Base-by-base conservation (phyloP, 2,888 invertebrate species). In the Leptarthrus brevirostris region DNA sequence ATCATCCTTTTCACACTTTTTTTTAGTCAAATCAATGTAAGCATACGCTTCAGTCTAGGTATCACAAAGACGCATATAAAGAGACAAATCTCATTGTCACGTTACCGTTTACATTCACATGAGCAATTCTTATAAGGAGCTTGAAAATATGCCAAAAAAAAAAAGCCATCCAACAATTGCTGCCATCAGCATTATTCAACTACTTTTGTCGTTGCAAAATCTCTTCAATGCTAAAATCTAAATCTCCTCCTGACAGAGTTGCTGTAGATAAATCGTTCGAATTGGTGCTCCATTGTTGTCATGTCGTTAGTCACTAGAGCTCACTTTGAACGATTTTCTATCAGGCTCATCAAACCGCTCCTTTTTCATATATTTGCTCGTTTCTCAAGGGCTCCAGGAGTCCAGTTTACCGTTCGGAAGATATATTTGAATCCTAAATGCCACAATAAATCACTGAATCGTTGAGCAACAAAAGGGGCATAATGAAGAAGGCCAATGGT, bases 381-480 rank as follows among this genome's bases (percentile, higher is more conserved):
- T 16, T 26, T 20, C 20, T 40, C 22, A 24, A 8, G 44, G 24
- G 47, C 47, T 24, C 8, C n/a, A 22, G 12, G 1, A 47, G n/a
- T 66, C 22, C 16, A 49, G 16, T 26, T 6, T n/a, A 52, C 24
- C 40, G 47, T 24, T 52, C 20, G 3, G 69, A 49, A 69, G 49
- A 69, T 69, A 69, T 69, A 69, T 49, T 49, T 44, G 52, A 52
- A 52, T 52, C 69, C 52, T 69, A 52, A 69, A 52, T 49, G 69
- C 69, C 52, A 49, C 52, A 52, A 69, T 69, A 69, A 69, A 69
- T 69, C 69, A 69, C 69, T 16, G 22, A 52, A 49, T 64, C 49
- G 69, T 69, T 69, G 52, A 69, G 69, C 52, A 69, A 52, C 69
- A 69, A 69, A 69, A 69, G 44, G 52, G 52, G 52, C 49, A 69